phyloP scores from a whole-genome alignment of 92 coral and sea anemone species.

The Micromussa lordhowensis region DNA sequence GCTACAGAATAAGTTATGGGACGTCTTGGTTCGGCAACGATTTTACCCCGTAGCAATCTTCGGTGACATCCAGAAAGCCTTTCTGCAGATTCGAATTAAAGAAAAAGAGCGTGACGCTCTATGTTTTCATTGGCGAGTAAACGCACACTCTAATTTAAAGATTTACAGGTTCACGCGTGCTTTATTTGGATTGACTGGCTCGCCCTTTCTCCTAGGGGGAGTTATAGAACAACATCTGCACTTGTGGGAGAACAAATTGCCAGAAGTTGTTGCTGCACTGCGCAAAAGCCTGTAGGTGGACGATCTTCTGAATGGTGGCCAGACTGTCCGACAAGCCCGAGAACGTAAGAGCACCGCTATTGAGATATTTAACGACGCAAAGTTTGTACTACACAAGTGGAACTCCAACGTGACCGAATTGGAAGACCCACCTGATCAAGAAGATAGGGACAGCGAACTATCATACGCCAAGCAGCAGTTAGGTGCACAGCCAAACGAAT shows the following conservation, averaged over 20 bases:
- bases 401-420: slow-evolving; percentile 25
- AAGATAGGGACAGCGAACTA: background rate
- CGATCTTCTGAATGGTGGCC: slow-evolving; percentile 13
- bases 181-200: slow-evolving; percentile 18
- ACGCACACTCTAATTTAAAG: slow-evolving; percentile 14
- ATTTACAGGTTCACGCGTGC: slow-evolving; percentile 2
- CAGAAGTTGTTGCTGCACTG: background rate
- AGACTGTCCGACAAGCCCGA: background rate
- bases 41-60: slow-evolving; percentile 27
- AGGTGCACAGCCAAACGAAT: background rate
- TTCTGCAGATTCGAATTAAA: slow-evolving; percentile 27
- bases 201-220: slow-evolving; percentile 25
- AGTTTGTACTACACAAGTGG: slow-evolving; percentile 38
- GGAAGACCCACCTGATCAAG: background rate
- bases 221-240: slow-evolving; percentile 18
- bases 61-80: slow-evolving; percentile 50
- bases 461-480: slow-evolving; percentile 33
- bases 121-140: slow-evolving; percentile 23
- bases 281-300: slow-evolving; percentile 3
- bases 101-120: slow-evolving; percentile 35
- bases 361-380: slow-evolving; percentile 23
- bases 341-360: slow-evolving; percentile 1
- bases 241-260: background rate
- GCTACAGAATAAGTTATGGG: slow-evolving; percentile 26
- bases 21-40: slow-evolving; percentile 25